Percentiles rank a stretch among this genome's conserved stretches.
Conservation (phyloP, 2,113 vertebrate genomes). For the Phrynosoma blainvillii region DNA sequence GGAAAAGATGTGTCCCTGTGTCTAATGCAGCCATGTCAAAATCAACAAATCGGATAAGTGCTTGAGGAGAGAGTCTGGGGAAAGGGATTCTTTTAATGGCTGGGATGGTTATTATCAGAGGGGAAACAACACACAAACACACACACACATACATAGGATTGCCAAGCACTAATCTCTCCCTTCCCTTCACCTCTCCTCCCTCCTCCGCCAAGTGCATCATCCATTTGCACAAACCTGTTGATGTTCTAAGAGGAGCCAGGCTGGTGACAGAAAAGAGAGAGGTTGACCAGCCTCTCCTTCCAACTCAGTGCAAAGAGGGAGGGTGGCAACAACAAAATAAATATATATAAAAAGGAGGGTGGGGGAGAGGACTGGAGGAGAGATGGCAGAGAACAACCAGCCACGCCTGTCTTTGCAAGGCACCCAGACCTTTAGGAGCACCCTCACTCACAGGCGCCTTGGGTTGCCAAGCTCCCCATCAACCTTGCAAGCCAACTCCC, state of each 20-base stretch:
- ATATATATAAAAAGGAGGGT: not conserved
- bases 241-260: conserved; percentile 10
- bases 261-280: not conserved
- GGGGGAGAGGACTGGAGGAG: conserved; percentile 23
- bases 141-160: no score
- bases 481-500: no score
- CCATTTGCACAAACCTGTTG: conserved; percentile 65
- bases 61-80: not conserved
- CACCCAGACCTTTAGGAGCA: conserved; percentile 53
- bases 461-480: no score
- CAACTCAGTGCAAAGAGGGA: conserved; percentile 34
- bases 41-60: not conserved
- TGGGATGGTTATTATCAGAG: not conserved
- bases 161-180: conserved; percentile 24
- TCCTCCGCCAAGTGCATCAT: conserved; percentile 5
- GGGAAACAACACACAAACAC: no score
- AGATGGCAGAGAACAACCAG: no score
- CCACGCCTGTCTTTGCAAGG: conserved; percentile 79
- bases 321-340: not conserved
- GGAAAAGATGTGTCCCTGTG: not conserved
- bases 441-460: no score
- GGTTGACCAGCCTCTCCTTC: conserved; percentile 3
- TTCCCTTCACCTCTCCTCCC: not conserved
- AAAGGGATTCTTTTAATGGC: not conserved
- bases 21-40: not conserved